Base-by-base conservation (phyloP, 2,797 vertebrate species). In the Sphaeramia orbicularis region DNA sequence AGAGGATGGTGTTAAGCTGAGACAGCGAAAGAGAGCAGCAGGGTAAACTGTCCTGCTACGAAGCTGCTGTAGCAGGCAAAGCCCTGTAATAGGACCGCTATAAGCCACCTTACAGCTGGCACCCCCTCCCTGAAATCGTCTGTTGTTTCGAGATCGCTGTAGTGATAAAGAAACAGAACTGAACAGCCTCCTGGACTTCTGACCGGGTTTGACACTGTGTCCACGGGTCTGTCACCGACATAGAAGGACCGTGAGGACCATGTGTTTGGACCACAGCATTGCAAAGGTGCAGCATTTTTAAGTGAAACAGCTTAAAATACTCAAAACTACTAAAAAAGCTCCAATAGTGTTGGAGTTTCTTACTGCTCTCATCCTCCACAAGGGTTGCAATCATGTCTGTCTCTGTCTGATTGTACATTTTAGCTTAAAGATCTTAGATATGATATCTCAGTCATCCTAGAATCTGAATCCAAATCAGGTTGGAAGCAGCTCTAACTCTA, bases 1-100 rank as follows among this genome's bases (percentile, higher is more conserved):
- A 67, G 80, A 90, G 87, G 86, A 89, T 80, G 76, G 74, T 83
- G 84, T 91, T 90, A 78, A 89, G 92, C 90, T 91, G 88, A 93
- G 88, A 60, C 89, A 93, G 91, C 89, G 65, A 88, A 91, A 91
- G 77, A 71, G 80, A 89, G 74, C 80, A 85, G 80, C 84, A 62
- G 84, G 84, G 78, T 81, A 77, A 88, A 89, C 77, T 78, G 80
- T 78, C 85, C 77, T 59, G 83, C 80, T 71, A 84, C 18, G 71
- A 85, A 83, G 80, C 81, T 84, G 78, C 85, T 80, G 81, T 58
- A 76, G 78, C 86, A 85, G 75, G 73, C 73, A 76, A 71, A 82
- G 73, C 65, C 65, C 50, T 41, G 51, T 65, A 69, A 80, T 81
- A 47, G 66, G 56, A 71, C 65, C 38, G 10, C 27, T 52, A 76